Base-by-base conservation (phyloP, 2,113 vertebrate genomes). In the Myotis yumanensis region DNA sequence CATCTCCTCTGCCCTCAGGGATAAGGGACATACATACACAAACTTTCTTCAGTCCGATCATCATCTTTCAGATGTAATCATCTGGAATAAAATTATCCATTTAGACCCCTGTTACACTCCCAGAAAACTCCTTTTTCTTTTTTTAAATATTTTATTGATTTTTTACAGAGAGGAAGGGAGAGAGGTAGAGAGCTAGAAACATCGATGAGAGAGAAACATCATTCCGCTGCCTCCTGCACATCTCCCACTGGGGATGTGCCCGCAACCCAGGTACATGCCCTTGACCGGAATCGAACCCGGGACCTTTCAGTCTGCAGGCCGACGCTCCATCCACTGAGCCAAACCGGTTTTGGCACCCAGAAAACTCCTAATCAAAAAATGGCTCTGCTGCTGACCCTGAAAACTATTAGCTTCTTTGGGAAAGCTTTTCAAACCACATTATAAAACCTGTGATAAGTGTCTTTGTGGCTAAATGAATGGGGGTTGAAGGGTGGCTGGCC, bases 1-100 rank as follows among this genome's bases (percentile, higher is more conserved):
- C 96, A 93, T 90, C 95, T 95, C 90, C 95, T 76, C 86, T 92
- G 94, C 82, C 96, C 96, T 85, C 2, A 92, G 93, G 97, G 98
- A 87, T 85, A 52, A 90, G 97, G 93, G 66, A 86, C 20, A 85
- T 64, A 94, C 51, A 93, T 0, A 4, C 7, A 52, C 9, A 64
- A 71, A 59, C 28, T 89, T 83, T 51, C 80, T 94, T 66, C 72
- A 91, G 86, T 84, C 94, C 16, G 57, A 90, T 62, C 0, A 89
- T 57, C 0, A 80, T 87, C 79, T 96, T 94, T 66, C 54, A 90
- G 72, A 48, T 23, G 76, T 8, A 64, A 23, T 10, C 64, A 92
- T n/a, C 32, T 32, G n/a, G 35, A 89, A 91, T 51, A 23, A 83
- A 91, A 76, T 1, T 3, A 25, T 18, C 5, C 32, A 43, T 22